Evolutionary conservation across 2,797 vertebrate species (phyloP).

Genomic region (Enteromius anoplus): DNA sequence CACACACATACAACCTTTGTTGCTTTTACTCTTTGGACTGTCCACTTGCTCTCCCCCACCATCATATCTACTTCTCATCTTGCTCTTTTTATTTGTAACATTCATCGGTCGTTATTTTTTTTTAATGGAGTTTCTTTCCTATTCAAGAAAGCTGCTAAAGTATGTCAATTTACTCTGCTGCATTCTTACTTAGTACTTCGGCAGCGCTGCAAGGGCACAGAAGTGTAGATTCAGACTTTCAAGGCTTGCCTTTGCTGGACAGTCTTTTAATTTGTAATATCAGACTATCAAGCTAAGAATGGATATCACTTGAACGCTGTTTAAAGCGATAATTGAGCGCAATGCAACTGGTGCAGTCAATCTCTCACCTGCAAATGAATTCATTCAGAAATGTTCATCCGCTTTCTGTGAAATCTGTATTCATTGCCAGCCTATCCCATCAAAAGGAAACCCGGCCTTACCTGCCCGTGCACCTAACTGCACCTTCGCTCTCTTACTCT

Average conservation of each 20-base stretch:
- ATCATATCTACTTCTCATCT: constrained; percentile 31
- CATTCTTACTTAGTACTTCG: neutral
- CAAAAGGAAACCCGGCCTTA: constrained; percentile 68
- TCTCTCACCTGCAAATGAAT: constrained; percentile 42
- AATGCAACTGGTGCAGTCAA: neutral
- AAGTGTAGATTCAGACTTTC: neutral
- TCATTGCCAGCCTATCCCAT: constrained; percentile 58
- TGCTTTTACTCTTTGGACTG: constrained; percentile 64
- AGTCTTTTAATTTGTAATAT: neutral
- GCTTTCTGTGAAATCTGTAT: constrained; percentile 26
- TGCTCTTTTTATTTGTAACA: constrained; percentile 43
- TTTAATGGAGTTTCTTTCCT: constrained; percentile 57
- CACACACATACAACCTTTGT: constrained; percentile 46
- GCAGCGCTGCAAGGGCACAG: neutral
- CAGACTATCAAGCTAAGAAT: neutral
- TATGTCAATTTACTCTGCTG: constrained; percentile 39
- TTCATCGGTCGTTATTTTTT: constrained; percentile 68
- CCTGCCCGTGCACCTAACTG: constrained; percentile 34
- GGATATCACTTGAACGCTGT: neutral
- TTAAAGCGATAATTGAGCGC: neutral
- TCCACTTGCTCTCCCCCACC: constrained; percentile 52
- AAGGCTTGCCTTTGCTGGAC: neutral
- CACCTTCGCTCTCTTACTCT: constrained; percentile 52
- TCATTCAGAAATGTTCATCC: neutral
- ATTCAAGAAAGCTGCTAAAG: neutral